A percentile compares a stretch with the other conserved stretches of the same genome.
Evolutionary conservation across 2,113 vertebrate genomes (phyloP).

Genomic region (Oreotrochilus melanogaster): DNA sequence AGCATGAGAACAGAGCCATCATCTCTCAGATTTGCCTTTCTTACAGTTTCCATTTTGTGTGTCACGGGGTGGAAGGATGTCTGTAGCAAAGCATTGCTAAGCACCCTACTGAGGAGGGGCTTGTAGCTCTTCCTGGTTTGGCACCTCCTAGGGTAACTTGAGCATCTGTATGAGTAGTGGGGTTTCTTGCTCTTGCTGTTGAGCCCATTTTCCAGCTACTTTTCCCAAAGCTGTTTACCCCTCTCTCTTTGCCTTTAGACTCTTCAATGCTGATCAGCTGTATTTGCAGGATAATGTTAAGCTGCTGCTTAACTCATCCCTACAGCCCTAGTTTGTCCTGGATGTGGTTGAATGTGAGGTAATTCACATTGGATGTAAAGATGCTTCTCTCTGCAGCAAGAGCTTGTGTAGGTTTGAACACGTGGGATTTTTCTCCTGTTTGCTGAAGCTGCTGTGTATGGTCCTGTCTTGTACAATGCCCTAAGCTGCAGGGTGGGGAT

Average conservation of each 20-base stretch:
- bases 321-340: slow-evolving; percentile 33
- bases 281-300: slow-evolving; percentile 44
- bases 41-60: slow-evolving; percentile 64
- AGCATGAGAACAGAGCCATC: slow-evolving; percentile 40
- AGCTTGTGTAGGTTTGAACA: slow-evolving; percentile 16
- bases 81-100: neutral
- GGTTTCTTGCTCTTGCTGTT: slow-evolving; percentile 38
- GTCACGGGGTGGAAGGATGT: neutral
- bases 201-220: slow-evolving; percentile 53
- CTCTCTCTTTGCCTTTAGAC: slow-evolving; percentile 47
- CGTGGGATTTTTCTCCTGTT: neutral
- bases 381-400: slow-evolving; percentile 30
- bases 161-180: slow-evolving; percentile 3
- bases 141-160: slow-evolving; percentile 13
- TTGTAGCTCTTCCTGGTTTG: neutral
- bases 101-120: slow-evolving; percentile 1
- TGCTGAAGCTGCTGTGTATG: neutral
- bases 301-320: slow-evolving; percentile 50
- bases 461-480: accelerated
- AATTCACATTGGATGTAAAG: neutral
- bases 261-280: slow-evolving; percentile 43
- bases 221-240: slow-evolving; percentile 33
- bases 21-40: slow-evolving; percentile 63
- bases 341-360: neutral
- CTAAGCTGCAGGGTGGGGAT: neutral